Evolutionary conservation across 1,140 invertebrate species (phyloP), one percentile per base, ranked within the genome.

Genomic region (Drosophila funebris): DNA sequence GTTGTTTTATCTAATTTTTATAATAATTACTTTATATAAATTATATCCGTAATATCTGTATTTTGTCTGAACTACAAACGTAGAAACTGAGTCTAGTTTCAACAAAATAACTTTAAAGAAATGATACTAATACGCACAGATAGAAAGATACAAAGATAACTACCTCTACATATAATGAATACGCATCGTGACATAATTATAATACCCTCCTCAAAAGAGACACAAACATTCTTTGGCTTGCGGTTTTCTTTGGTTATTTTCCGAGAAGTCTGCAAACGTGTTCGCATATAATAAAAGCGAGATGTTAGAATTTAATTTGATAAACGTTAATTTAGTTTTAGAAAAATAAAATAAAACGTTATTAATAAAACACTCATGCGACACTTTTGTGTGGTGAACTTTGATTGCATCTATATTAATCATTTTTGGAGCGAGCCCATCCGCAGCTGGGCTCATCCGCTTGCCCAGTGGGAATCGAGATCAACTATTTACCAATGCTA

Each of bases 391-490:
- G 6, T 50, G 41, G 48, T 79, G 56, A 11, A 8, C 67, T 0
- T 41, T 14, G 1, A 16, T 24, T 33, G 61, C 62, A 39, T 48
- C 66, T 63, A 62, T 53, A 79, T 84, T 73, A 73, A 75, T 79
- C 72, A 73, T 79, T 62, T 76, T 76, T 58, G 67, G 52, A 64
- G 33, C 50, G 44, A 31, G 39, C 24, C 20, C 54, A n/a, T 46
- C n/a, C n/a, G n/a, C n/a, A n/a, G n/a, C n/a, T n/a, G 39, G 31
- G 69, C 78, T 73, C 78, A 76, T 80, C 67, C 58, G 60, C 37
- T 31, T 33, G 52, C 16, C 46, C 56, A 54, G 39, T 27, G 36
- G 8, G 14, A n/a, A 11, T 29, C 18, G 44, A 46, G 44, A 22
- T 60, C 43, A 60, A 36, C 57, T 22, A 48, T 48, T 48, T 14